A percentile compares a stretch with the other conserved stretches of the same genome.
Conservation (phyloP, 2,113 vertebrate genomes). For the Macquaria ambigua region DNA sequence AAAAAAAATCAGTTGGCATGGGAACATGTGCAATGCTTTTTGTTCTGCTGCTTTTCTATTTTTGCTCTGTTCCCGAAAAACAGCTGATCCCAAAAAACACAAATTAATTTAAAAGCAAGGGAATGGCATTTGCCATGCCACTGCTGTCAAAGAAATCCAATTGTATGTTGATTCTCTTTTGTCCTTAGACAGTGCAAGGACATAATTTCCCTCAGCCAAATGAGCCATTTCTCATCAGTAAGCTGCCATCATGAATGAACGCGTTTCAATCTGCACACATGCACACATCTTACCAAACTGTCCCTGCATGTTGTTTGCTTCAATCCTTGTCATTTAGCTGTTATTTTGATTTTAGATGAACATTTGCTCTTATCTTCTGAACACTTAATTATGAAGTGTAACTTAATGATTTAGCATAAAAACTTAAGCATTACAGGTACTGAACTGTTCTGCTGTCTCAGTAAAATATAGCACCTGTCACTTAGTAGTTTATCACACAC, state of each 20-base stretch:
- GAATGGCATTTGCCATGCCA: slow-evolving; percentile 1
- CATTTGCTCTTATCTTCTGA: not conserved
- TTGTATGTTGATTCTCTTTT: slow-evolving; percentile 24
- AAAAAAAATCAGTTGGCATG: slow-evolving; percentile 19
- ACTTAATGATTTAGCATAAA: slow-evolving; percentile 2
- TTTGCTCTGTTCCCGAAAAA: not conserved
- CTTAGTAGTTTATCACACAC: slow-evolving; percentile 13
- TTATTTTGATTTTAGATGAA: slow-evolving; percentile 7
- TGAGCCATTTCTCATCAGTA: slow-evolving; percentile 8
- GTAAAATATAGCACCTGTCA: slow-evolving; percentile 26
- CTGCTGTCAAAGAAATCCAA: slow-evolving; percentile 31
- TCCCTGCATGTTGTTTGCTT: not conserved
- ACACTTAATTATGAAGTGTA: not conserved
- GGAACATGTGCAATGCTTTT: slow-evolving; percentile 16
- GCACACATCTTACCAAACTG: not conserved
- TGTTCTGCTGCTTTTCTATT: not conserved
- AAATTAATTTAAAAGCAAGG: slow-evolving; percentile 3
- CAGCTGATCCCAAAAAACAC: slow-evolving; percentile 22
- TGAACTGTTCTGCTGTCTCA: not conserved
- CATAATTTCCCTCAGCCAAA: slow-evolving; percentile 18
- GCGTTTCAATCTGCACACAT: slow-evolving; percentile 19
- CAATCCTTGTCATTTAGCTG: not conserved
- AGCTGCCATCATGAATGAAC: not conserved
- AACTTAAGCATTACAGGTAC: not conserved
- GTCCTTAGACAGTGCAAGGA: slow-evolving; percentile 13